Evolutionary conservation across 2,888 invertebrate species (phyloP).

Genomic region (Cheilosia vulpina): DNA sequence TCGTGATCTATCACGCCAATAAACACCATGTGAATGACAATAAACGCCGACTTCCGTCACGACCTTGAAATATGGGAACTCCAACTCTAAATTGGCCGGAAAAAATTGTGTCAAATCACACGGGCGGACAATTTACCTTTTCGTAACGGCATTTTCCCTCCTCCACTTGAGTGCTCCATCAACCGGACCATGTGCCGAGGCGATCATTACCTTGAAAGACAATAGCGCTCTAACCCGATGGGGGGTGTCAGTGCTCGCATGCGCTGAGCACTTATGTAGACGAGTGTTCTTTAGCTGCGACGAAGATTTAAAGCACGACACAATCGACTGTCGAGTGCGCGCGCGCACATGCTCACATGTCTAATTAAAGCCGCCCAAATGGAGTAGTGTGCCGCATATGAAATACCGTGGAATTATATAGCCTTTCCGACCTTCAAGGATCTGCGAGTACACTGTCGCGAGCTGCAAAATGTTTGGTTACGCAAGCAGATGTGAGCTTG

Average conservation of each 20-base stretch:
- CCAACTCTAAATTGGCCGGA: conserved; percentile 59
- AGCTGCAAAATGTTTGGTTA: conserved; percentile 63
- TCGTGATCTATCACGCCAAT: conserved; percentile 26
- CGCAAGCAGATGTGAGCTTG: conserved; percentile 60
- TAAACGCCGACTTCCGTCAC: conserved; percentile 49
- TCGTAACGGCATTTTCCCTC: conserved; percentile 47
- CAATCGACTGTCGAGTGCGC: conserved; percentile 23
- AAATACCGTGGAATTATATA: conserved; percentile 45
- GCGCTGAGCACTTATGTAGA: conserved; percentile 11
- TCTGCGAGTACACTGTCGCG: conserved; percentile 12
- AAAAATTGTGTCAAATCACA: conserved; percentile 74
- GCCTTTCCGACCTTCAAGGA: conserved; percentile 60
- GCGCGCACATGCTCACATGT: conserved; percentile 27
- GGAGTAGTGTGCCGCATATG: conserved; percentile 21
- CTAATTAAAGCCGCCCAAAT: conserved; percentile 68
- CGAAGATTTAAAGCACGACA: conserved; percentile 11
- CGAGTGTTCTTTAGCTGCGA: conserved; percentile 33
- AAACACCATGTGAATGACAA: conserved; percentile 52
- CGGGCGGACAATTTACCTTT: conserved; percentile 58
- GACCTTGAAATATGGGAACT: conserved; percentile 72
- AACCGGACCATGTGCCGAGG: conserved; percentile 45
- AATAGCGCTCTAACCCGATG: conserved; percentile 42
- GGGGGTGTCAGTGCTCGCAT: conserved; percentile 46
- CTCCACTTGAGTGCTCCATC: conserved; percentile 58
- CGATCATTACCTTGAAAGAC: conserved; percentile 67